These are phyloP conservation scores for Ptiloglossa arizonensis DNA, from an alignment of 1,140 invertebrate genomes.

Conservation along the genomic window DNA sequence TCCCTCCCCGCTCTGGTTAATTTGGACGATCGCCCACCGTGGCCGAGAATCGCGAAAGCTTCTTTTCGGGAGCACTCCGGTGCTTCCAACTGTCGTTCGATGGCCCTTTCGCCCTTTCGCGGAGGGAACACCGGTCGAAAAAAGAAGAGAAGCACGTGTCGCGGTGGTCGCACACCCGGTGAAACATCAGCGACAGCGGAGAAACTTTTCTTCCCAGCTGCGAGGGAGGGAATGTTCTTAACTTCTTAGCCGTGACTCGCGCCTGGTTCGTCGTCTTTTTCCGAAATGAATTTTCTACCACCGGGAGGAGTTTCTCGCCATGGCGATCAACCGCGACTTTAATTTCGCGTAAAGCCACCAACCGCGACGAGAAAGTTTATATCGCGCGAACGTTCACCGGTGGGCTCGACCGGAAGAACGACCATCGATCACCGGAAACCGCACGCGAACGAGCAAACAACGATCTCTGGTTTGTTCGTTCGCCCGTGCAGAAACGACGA, in stretches of 20 bases:
- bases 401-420: neutral
- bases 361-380: neutral
- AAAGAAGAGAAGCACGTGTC: slow-evolving; percentile 44
- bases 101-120: neutral
- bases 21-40: too few relatives aligned
- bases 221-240: slow-evolving; percentile 61
- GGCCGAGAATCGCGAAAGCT: neutral
- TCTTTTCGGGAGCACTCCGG: neutral
- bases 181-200: slow-evolving; percentile 33
- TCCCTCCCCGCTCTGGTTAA: neutral
- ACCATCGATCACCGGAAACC: too few relatives aligned
- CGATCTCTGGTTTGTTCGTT: too few relatives aligned
- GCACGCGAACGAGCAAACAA: too few relatives aligned
- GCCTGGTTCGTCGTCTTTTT: slow-evolving; percentile 11
- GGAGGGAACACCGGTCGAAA: neutral
- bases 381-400: neutral
- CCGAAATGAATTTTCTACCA: slow-evolving; percentile 30
- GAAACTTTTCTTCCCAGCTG: slow-evolving; percentile 73
- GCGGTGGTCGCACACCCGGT: slow-evolving; percentile 21
- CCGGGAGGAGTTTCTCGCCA: neutral
- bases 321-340: slow-evolving; percentile 12
- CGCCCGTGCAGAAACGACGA: too few relatives aligned
- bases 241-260: slow-evolving; percentile 43
- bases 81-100: neutral
- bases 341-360: neutral